A percentile compares a stretch with the other conserved stretches of the same genome.
Conservation (phyloP, 92 coral and sea anemone species). For the Meandrina meandrites region DNA sequence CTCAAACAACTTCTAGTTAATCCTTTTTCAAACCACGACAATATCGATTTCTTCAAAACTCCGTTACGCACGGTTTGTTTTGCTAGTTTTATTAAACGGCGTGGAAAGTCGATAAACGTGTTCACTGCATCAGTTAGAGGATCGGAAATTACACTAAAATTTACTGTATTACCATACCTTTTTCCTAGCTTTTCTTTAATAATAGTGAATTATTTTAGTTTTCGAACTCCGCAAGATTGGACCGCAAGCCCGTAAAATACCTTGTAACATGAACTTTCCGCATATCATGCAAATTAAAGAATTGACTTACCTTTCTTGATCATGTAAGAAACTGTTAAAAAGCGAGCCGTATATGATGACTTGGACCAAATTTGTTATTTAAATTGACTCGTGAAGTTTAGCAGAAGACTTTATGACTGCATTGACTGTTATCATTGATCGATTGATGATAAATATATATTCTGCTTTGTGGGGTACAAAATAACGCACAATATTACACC, state of each 20-base stretch:
- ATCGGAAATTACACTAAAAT: neutral
- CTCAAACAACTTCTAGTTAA: neutral
- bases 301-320: neutral
- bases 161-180: too few species aligned
- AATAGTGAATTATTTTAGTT: neutral
- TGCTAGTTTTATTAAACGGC: neutral
- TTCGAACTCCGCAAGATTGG: neutral
- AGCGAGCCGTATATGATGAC: neutral
- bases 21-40: neutral
- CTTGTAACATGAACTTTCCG: neutral
- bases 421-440: neutral
- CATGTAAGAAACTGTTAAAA: neutral
- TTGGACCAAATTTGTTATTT: neutral
- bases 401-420: neutral
- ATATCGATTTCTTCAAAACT: neutral
- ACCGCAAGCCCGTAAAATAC: neutral
- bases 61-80: neutral
- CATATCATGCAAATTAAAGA: neutral
- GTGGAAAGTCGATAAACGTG: neutral
- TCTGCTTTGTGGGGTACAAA: neutral
- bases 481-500: neutral
- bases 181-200: too few species aligned
- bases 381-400: neutral
- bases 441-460: neutral
- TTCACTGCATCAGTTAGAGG: neutral